A percentile compares a stretch with the other conserved stretches of the same genome.
Conservation (phyloP, 1,140 invertebrate species). For the Colletes gigas region DNA sequence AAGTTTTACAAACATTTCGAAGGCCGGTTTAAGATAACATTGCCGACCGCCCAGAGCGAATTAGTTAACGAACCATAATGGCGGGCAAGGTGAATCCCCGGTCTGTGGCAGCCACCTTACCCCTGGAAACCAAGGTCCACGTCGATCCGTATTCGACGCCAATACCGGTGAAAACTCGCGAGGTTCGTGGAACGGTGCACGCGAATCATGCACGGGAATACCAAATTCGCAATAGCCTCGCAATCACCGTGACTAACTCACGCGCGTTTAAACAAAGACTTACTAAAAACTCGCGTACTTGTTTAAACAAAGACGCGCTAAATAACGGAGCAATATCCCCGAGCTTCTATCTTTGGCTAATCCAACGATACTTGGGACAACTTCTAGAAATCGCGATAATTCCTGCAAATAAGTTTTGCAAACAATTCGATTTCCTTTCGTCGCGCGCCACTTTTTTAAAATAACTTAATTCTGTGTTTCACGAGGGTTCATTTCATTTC, state of each 20-base stretch:
- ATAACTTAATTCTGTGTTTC: too few species aligned
- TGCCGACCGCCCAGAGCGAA: neutral
- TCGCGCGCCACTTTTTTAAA: too few species aligned
- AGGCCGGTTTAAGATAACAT: neutral
- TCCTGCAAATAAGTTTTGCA: too few species aligned
- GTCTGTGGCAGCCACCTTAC: neutral
- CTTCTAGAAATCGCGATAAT: too few species aligned
- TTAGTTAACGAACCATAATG: constrained; percentile 26
- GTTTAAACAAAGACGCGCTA: too few species aligned
- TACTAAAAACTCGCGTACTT: too few species aligned
- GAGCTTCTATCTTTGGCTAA: too few species aligned
- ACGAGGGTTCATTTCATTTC: too few species aligned
- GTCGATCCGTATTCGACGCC: neutral
- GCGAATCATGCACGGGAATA: neutral
- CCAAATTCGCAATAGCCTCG: neutral
- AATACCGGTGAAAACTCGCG: neutral
- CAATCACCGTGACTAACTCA: neutral
- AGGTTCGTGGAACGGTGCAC: neutral
- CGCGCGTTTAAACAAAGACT: neutral
- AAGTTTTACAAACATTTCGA: constrained; percentile 27
- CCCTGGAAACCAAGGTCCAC: neutral
- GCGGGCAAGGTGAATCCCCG: constrained; percentile 5
- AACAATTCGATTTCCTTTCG: too few species aligned
- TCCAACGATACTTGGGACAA: too few species aligned
- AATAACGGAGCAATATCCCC: too few species aligned